Evolutionary conservation across 2,888 invertebrate species (phyloP).

Genomic region (Idaea straminata): DNA sequence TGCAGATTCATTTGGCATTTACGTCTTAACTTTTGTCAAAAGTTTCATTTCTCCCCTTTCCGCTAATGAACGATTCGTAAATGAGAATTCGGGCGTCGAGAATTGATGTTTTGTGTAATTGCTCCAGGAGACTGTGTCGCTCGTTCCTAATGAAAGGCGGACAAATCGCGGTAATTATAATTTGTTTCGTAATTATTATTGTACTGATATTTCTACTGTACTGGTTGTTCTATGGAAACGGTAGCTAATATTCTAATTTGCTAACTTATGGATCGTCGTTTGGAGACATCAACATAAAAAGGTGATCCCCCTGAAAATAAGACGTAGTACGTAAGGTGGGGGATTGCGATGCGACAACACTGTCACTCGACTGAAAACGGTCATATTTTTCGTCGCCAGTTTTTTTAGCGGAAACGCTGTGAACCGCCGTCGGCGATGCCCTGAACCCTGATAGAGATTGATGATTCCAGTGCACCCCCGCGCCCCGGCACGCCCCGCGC

Average conservation of each 20-base stretch:
- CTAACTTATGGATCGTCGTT: neutral
- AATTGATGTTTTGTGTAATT: conserved; percentile 71
- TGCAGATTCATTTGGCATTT: conserved; percentile 69
- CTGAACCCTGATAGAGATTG: conserved; percentile 77
- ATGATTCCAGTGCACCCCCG: conserved; percentile 54
- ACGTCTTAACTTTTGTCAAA: conserved; percentile 71
- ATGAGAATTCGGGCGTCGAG: conserved; percentile 58
- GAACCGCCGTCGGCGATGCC: conserved; percentile 49
- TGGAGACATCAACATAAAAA: conserved; percentile 12
- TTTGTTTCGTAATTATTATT: conserved; percentile 20
- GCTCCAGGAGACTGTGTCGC: conserved; percentile 36
- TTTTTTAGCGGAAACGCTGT: conserved; percentile 54
- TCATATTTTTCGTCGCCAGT: conserved; percentile 65
- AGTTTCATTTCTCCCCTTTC: conserved; percentile 60
- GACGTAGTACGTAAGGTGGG: conserved; percentile 14
- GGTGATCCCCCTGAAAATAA: conserved; percentile 16
- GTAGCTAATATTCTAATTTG: conserved; percentile 3
- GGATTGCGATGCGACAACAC: conserved; percentile 23
- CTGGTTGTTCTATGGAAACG: conserved; percentile 9
- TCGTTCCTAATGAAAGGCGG: conserved; percentile 26
- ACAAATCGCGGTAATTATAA: conserved; percentile 27
- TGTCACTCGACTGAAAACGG: conserved; percentile 50
- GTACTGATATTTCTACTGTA: conserved; percentile 9
- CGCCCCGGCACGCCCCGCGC: conserved; percentile 39
- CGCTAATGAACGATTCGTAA: conserved; percentile 68